Evolutionary conservation across 2,888 invertebrate species (phyloP), one percentile per base, ranked within the genome.

Genomic region (Catocala nupta): DNA sequence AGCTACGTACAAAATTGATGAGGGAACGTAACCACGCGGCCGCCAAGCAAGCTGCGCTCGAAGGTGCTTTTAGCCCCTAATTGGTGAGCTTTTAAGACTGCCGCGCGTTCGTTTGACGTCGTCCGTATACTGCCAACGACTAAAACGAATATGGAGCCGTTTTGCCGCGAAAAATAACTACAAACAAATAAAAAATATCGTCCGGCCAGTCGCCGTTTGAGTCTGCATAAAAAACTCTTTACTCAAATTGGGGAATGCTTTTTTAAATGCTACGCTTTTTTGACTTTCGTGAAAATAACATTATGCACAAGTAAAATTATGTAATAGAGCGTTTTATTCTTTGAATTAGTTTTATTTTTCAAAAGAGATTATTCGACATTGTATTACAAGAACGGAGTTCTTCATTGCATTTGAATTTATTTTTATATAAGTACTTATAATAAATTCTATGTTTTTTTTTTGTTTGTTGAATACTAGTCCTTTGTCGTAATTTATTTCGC

Each of bases 41-140:
- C 81, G 81, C 84, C 84, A 86, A 86, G 86, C 87, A 87, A 85
- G 83, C 86, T 79, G 78, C 76, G 79, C 91, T 83, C 91, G 90
- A 90, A 92, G 94, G 93, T 94, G 94, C 94, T 94, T 94, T 94
- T 94, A 94, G 93, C 84, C 88, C 90, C 87, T 94, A 94, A 94
- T 94, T 94, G 94, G 91, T 87, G 83, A 90, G 94, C 94, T 94
- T 94, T 94, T 94, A 94, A 94, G 94, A 94, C 91, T 90, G 81
- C 90, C 91, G 89, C 87, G 86, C 86, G 85, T 91, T 91, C 90
- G 90, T 92, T 91, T 91, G 89, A 90, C 90, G 83, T 89, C 88
- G 84, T 82, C 73, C 81, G 70, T 72, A 83, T 85, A 88, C 84
- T 73, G 76, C 69, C 81, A 74, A 77, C 74, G 81, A 79, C 74